Evolutionary conservation across 2,113 vertebrate genomes (phyloP), one percentile per base, ranked within the genome.

Genomic region (Procavia capensis): DNA sequence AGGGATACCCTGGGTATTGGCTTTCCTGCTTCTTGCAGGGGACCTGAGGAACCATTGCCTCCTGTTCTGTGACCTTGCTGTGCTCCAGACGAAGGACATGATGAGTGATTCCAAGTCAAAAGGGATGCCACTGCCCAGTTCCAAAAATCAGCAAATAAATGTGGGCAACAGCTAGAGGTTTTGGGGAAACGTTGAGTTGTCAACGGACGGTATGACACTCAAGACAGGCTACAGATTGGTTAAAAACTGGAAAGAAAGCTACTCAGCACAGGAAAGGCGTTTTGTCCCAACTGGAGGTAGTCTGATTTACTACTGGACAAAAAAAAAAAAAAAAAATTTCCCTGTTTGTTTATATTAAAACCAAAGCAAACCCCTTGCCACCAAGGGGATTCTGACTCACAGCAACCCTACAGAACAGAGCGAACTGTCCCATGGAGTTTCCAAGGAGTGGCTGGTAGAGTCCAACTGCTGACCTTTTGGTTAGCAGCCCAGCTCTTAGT

Each of bases 1-100:
- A 97, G 89, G 93, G 97, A 96, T 92, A n/a, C 19, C 97, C 89
- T 93, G 94, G 0, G 3, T 76, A 97, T 88, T 75, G 97, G 97
- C 98, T 98, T 98, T 94, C 94, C 90, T 91, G 79, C 82, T 81
- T 93, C 16, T 74, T 90, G 29, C 47, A 61, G n/a, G 70, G 85
- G 64, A 90, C 79, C 0, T 31, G 4, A 90, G 82, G 45, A 93
- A 84, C 88, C 95, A 92, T 36, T 64, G 45, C n/a, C 90, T 63
- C 61, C 45, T 95, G 94, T 95, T 84, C 92, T 95, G 19, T 1
- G 68, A 54, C 41, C 17, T 70, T 50, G 61, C 64, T 9, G 27
- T 43, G 72, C 80, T 74, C 59, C 25, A 36, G 75, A 84, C 8
- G 76, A 90, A 92, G 94, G 63, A 84, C 96, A 86, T 27, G 39